phyloP scores from a whole-genome alignment of 23 tunicate species.

The Botrylloides violaceus region DNA sequence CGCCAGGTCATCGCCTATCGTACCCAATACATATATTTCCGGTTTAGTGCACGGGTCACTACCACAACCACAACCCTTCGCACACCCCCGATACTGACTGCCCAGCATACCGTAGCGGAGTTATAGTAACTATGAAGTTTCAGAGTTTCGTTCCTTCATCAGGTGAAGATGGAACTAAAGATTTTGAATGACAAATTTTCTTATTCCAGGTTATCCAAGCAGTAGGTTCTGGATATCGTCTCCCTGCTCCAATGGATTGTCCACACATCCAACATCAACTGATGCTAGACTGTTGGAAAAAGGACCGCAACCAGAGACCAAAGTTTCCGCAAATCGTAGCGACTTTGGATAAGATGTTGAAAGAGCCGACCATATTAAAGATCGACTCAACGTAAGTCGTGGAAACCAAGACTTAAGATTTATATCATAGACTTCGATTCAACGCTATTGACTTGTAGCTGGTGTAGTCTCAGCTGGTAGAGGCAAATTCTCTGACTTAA shows the following conservation, averaged over 20 bases:
- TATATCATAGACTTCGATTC: no score
- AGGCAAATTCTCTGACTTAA: no score
- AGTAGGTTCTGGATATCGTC: slow-evolving; percentile 83
- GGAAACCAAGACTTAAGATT: no score
- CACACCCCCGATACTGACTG: no score
- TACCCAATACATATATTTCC: no score
- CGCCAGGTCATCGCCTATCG: no score
- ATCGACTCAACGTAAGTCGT: slow-evolving; percentile 16
- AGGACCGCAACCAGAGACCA: slow-evolving; percentile 86
- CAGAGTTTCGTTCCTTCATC: no score
- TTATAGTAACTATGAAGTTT: background rate
- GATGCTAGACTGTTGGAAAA: slow-evolving; percentile 98
- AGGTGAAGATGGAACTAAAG: background rate
- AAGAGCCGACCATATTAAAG: slow-evolving; percentile 68
- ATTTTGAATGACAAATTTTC: background rate
- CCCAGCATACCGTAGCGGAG: background rate
- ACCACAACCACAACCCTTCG: no score
- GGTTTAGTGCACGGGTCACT: background rate
- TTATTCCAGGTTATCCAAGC: slow-evolving; percentile 78
- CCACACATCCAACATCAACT: slow-evolving; percentile 84
- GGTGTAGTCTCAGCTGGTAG: no score
- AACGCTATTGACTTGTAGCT: no score
- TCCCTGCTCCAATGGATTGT: slow-evolving; percentile 96
- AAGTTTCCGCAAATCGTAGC: slow-evolving; percentile 78
- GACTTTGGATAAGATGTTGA: slow-evolving; percentile 57